phyloP scores from a whole-genome alignment of 2,888 invertebrate genomes.

The Tenthredo amoena region DNA sequence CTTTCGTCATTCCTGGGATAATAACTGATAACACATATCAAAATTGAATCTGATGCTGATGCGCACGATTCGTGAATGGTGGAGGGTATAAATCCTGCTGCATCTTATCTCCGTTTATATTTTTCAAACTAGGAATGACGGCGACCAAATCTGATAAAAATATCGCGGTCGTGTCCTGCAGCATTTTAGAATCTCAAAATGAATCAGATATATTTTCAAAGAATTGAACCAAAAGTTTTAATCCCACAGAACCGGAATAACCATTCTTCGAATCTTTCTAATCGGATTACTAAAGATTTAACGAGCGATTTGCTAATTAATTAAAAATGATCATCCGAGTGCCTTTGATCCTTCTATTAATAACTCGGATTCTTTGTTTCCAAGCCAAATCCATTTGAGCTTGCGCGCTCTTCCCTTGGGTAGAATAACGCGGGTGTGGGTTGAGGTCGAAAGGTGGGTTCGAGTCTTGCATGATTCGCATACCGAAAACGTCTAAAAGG shows the following conservation, averaged over 20 bases:
- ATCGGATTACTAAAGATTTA: conserved; percentile 5
- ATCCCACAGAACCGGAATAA: conserved; percentile 1
- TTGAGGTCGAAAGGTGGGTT: conserved; percentile 39
- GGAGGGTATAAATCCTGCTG: not conserved
- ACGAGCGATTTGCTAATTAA: conserved; percentile 24
- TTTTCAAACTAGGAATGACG: conserved; percentile 6
- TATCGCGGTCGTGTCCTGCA: not conserved
- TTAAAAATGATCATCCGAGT: conserved; percentile 2
- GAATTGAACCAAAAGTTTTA: not conserved
- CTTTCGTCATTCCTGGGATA: conserved; percentile 32
- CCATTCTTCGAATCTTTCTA: conserved; percentile 19
- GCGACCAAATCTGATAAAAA: conserved; percentile 19
- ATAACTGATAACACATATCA: conserved; percentile 41
- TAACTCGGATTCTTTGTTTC: conserved; percentile 38
- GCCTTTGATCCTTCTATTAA: conserved; percentile 36
- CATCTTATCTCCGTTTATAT: conserved; percentile 38
- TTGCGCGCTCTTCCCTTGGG: conserved; percentile 39
- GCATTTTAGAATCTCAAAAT: not conserved
- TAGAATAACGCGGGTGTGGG: conserved; percentile 33
- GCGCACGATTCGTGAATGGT: not conserved
- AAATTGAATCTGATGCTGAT: conserved; percentile 46
- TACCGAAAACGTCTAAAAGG: conserved; percentile 51
- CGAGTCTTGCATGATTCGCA: conserved; percentile 48
- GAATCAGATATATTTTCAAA: not conserved
- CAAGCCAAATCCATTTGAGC: conserved; percentile 32